Base-by-base conservation (phyloP, 2,113 vertebrate genomes). In the Origma solitaria region DNA sequence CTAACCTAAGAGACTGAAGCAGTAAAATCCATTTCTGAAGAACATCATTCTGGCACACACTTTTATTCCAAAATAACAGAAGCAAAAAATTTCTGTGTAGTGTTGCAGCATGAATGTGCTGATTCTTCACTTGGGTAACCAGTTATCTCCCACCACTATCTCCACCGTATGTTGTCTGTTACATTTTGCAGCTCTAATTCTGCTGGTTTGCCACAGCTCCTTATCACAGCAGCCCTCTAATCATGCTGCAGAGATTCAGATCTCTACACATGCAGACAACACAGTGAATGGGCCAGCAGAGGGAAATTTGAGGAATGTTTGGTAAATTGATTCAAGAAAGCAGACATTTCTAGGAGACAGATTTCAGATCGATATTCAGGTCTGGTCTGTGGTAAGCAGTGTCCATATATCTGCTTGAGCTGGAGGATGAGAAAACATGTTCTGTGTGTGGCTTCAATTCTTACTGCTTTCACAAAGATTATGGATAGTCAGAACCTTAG, bases 191-290 rank as follows among this genome's bases (percentile, higher is more conserved):
- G 31, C 31, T 71, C 7, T 54, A n/a, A 35, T 77, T 56, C 11
- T 45, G 19, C 25, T 47, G 13, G 13, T 58, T 85, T 79, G 75
- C 51, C 82, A 28, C 31, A 78, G 8, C 27, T 64, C 15, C 27
- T 47, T 65, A 9, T 35, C 65, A 44, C 10, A 57, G 70, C 28
- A 57, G 4, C 25, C 13, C 60, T 75, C 56, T 56, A 61, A 44
- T 22, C 6, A 6, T 6, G 19, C 65, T 31, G 12, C 47, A 80
- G 31, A 40, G 17, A 33, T 70, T 38, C 60, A 85, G 31, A 24
- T 27, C 9, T 23, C 33, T 50, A 20, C 27, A 16, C 0, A 0
- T 28, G 30, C 6, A 31, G 51, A n/a, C 38, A 64, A 18, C 15
- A 22, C 7, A 33, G 21, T 35, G 30, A 86, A 35, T 6, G 15